Conservation (phyloP, 2,797 vertebrate species). For the Catharus ustulatus region DNA sequence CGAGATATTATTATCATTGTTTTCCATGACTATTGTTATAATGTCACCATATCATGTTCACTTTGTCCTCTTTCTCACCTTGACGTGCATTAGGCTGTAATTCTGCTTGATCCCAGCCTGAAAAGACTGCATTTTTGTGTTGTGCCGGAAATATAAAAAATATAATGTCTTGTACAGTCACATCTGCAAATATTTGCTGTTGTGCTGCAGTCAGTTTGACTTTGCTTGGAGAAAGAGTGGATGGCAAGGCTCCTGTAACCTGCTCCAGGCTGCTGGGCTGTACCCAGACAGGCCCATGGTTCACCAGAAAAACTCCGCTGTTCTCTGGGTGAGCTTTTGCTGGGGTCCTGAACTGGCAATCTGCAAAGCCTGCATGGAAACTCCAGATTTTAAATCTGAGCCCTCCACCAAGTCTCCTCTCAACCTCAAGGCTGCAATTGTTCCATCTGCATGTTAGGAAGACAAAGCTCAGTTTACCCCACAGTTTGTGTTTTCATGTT, state of each 20-base stretch:
- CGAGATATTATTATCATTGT: constrained; percentile 15
- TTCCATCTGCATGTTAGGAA: neutral
- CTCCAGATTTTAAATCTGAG: neutral
- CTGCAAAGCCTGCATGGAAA: neutral
- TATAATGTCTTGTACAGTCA: neutral
- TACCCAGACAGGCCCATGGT: neutral
- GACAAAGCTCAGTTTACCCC: neutral
- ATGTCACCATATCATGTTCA: neutral
- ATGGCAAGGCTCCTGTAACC: neutral
- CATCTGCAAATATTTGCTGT: neutral
- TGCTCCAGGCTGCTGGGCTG: neutral
- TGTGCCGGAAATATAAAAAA: neutral
- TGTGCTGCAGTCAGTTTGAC: neutral
- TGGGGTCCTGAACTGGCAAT: neutral
- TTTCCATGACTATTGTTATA: constrained; percentile 16
- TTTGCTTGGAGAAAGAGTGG: neutral
- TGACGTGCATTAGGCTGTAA: neutral
- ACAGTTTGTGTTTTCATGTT: neutral
- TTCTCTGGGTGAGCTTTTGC: neutral
- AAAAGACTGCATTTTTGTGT: neutral
- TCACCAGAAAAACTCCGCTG: neutral
- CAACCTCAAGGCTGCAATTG: neutral
- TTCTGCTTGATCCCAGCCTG: neutral
- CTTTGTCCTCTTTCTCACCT: constrained; percentile 19
- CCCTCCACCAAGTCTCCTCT: neutral